Evolutionary conservation across 2,888 invertebrate genomes (phyloP).

Genomic region (Pyrocoelia pectoralis): DNA sequence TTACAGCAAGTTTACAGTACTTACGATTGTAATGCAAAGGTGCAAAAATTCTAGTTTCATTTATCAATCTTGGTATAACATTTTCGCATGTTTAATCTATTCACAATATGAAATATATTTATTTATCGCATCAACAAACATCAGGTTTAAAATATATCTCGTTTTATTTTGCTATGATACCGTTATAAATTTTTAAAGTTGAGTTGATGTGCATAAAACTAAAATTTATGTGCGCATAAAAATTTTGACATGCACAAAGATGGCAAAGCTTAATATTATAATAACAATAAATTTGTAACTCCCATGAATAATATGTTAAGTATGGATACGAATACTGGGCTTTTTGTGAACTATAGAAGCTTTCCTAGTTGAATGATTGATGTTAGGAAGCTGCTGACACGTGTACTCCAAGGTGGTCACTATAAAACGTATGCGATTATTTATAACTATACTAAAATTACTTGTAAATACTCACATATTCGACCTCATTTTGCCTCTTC

Average conservation of each 20-base stretch:
- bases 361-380: conserved; percentile 18
- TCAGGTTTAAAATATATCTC: neutral
- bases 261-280: conserved; percentile 2
- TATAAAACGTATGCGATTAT: conserved; percentile 19
- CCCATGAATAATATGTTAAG: neutral
- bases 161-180: neutral
- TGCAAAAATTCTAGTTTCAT: no score
- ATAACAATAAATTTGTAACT: conserved; percentile 7
- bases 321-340: neutral
- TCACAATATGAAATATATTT: no score
- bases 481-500: neutral
- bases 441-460: conserved; percentile 13
- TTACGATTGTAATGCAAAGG: no score
- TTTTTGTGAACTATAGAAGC: neutral
- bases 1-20: no score
- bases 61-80: no score
- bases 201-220: conserved; percentile 7
- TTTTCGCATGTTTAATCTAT: no score
- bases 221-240: conserved; percentile 4
- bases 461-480: neutral
- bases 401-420: conserved; percentile 20
- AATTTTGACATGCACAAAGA: conserved; percentile 8
- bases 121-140: neutral
- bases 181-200: conserved; percentile 1
- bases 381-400: conserved; percentile 25